A percentile compares a stretch with the other conserved stretches of the same genome.
Evolutionary conservation across 1,140 invertebrate species (phyloP).

Genomic region (Ectropis grisescens): DNA sequence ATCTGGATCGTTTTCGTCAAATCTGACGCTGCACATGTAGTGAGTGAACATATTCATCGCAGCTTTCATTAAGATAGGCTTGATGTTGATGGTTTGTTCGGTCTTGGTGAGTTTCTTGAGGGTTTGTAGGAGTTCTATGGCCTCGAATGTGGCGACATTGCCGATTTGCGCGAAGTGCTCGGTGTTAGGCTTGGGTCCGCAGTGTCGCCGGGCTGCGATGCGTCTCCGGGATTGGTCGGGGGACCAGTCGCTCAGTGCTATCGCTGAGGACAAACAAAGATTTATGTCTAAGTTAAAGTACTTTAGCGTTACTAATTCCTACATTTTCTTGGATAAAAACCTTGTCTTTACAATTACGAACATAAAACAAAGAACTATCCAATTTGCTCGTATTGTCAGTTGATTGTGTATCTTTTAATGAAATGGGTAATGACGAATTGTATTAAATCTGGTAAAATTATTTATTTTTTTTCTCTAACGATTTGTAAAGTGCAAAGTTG

Average conservation of each 20-base stretch:
- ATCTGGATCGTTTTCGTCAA: constrained; percentile 76
- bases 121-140: constrained; percentile 70
- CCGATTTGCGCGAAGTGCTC: constrained; percentile 78
- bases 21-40: constrained; percentile 86
- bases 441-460: too few species aligned
- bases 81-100: constrained; percentile 36
- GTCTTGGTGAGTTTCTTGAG: constrained; percentile 44
- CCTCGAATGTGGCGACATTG: constrained; percentile 73
- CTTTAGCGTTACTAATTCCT: too few species aligned
- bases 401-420: too few species aligned
- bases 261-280: constrained; percentile 79
- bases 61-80: constrained; percentile 75
- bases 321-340: too few species aligned
- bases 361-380: too few species aligned
- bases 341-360: too few species aligned
- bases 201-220: constrained; percentile 82
- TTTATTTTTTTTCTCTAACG: too few species aligned
- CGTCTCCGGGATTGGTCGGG: constrained; percentile 83
- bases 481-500: too few species aligned
- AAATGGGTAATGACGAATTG: too few species aligned
- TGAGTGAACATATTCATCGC: constrained; percentile 87
- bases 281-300: too few species aligned
- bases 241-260: constrained; percentile 90
- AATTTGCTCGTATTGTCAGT: too few species aligned
- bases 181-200: constrained; percentile 81